Percentiles rank a stretch among this genome's conserved stretches.
Conservation (phyloP, 1,140 invertebrate species). For the Theocolax elegans region DNA sequence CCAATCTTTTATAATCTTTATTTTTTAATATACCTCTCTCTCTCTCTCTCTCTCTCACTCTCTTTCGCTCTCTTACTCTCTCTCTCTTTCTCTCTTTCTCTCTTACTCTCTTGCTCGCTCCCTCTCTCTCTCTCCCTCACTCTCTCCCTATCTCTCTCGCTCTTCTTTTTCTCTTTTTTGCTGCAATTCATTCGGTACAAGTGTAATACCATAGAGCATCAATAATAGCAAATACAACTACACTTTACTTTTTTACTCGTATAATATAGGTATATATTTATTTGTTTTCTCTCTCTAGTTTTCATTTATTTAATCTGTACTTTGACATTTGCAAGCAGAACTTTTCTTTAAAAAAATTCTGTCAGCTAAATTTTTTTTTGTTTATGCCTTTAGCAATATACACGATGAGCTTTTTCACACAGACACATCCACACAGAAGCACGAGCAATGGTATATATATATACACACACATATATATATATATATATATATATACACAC, state of each 20-base stretch:
- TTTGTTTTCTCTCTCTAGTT: not conserved
- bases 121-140: conserved; percentile 1
- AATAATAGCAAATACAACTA: conserved; percentile 42
- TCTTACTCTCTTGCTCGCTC: not conserved
- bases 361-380: not conserved
- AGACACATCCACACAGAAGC: conserved; percentile 39
- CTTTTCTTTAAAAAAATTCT: not conserved
- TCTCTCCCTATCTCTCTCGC: not conserved
- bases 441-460: conserved; percentile 28
- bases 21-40: not conserved
- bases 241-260: conserved; percentile 25
- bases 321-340: conserved; percentile 16
- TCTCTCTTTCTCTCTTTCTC: not conserved
- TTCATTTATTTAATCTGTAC: conserved; percentile 16
- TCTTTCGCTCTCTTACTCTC: conserved; percentile 11
- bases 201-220: conserved; percentile 34
- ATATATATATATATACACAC: conserved; percentile 26
- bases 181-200: conserved; percentile 34
- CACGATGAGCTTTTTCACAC: conserved; percentile 26
- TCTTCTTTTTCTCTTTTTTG: conserved; percentile 27
- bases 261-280: conserved; percentile 22
- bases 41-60: conserved; percentile 39
- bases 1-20: conserved; percentile 12
- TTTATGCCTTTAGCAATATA: not conserved
- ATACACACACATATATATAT: no score